Percentiles rank a stretch among this genome's conserved stretches.
Evolutionary conservation across 2,888 invertebrate species (phyloP).

Genomic region (Coleophora flavipennella): DNA sequence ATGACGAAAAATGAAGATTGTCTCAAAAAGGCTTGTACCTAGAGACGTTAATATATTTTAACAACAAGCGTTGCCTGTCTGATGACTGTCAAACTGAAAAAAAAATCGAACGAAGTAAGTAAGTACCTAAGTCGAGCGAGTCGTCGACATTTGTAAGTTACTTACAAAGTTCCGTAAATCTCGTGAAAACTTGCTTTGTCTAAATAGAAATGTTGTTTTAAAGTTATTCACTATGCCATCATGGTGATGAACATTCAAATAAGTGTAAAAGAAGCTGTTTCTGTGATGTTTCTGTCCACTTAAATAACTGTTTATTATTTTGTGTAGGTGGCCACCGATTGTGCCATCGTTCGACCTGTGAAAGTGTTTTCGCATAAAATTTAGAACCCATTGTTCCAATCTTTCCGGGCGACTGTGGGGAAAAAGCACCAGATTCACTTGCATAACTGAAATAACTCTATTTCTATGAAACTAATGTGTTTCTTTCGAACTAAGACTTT

Average conservation of each 20-base stretch:
- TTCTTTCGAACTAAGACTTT: slow-evolving; percentile 11
- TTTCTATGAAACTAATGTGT: slow-evolving; percentile 28
- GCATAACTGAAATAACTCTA: slow-evolving; percentile 33
- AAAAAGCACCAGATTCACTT: slow-evolving; percentile 43
- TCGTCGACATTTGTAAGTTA: slow-evolving; percentile 52
- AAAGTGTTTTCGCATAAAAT: slow-evolving; percentile 70
- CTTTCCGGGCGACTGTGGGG: slow-evolving; percentile 56
- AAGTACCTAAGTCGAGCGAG: too few species aligned
- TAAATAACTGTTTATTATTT: slow-evolving; percentile 65
- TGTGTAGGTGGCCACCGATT: slow-evolving; percentile 64
- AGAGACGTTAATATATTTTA: too few species aligned
- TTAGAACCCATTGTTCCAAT: slow-evolving; percentile 65
- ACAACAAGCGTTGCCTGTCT: slow-evolving; percentile 10
- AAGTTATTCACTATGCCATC: slow-evolving; percentile 14
- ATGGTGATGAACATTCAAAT: slow-evolving; percentile 9
- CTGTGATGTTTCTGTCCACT: slow-evolving; percentile 31
- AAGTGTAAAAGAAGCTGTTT: slow-evolving; percentile 21
- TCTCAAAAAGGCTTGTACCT: too few species aligned
- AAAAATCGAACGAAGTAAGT: slow-evolving; percentile 30
- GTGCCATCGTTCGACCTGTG: slow-evolving; percentile 53
- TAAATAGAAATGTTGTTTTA: slow-evolving; percentile 7
- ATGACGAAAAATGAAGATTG: too few species aligned
- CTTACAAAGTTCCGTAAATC: slow-evolving; percentile 39
- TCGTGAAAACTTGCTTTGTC: slow-evolving; percentile 30
- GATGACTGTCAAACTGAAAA: slow-evolving; percentile 9